Evolutionary conservation across 1,140 invertebrate genomes (phyloP).

Genomic region (Goniozus legneri): DNA sequence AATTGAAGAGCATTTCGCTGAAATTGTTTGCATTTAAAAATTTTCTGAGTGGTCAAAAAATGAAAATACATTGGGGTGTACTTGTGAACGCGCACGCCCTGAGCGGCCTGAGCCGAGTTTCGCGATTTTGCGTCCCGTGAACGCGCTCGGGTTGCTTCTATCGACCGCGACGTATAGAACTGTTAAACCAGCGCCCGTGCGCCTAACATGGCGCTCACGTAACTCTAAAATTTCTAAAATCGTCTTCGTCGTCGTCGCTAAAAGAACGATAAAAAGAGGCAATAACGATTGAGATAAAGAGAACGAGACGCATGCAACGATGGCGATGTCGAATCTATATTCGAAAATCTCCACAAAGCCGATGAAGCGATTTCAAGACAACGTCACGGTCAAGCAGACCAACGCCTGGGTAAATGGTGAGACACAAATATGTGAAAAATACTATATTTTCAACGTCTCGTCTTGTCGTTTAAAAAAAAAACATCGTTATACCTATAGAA

Average conservation of each 20-base stretch:
- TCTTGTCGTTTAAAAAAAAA: not conserved
- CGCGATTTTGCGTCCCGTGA: no score
- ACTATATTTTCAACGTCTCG: not conserved
- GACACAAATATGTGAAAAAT: conserved; percentile 30
- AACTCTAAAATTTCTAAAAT: conserved; percentile 6
- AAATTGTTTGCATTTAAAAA: no score
- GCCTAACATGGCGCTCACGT: conserved; percentile 38
- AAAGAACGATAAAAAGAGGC: conserved; percentile 2
- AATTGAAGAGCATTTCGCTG: no score
- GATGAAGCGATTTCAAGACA: conserved; percentile 64
- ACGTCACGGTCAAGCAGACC: conserved; percentile 73
- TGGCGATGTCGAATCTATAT: conserved; percentile 72
- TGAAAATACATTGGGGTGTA: no score
- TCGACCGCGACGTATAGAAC: conserved; percentile 31
- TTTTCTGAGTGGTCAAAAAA: no score
- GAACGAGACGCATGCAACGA: conserved; percentile 39
- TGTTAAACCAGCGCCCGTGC: conserved; percentile 27
- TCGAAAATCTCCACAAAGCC: conserved; percentile 70
- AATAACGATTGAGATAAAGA: no score
- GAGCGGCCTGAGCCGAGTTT: no score
- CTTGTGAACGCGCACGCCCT: conserved; percentile 30
- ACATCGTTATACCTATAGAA: not conserved
- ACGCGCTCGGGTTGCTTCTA: conserved; percentile 31
- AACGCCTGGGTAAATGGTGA: conserved; percentile 83
- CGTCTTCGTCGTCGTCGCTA: not conserved